Percentiles rank a stretch among this genome's conserved stretches.
Evolutionary conservation across 2,113 vertebrate species (phyloP).

Genomic region (Galemys pyrenaicus): DNA sequence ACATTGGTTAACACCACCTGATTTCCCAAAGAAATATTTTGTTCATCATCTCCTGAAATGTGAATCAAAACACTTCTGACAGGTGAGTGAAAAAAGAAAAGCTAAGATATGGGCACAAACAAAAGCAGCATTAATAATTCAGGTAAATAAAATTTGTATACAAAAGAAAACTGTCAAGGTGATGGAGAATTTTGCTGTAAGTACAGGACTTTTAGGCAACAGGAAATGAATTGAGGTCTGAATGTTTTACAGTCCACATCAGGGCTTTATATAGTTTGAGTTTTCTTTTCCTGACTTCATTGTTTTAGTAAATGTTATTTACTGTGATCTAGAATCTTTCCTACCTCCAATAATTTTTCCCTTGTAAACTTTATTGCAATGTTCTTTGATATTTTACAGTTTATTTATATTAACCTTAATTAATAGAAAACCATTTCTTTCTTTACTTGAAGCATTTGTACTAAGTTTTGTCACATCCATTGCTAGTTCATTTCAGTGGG

Average conservation of each 20-base stretch:
- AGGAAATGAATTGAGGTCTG: constrained; percentile 73
- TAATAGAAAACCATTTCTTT: constrained; percentile 8
- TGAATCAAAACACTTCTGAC: constrained; percentile 84
- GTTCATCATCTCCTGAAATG: constrained; percentile 79
- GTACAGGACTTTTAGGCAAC: constrained; percentile 70
- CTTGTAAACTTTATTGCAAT: constrained; percentile 7
- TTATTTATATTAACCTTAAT: constrained; percentile 69
- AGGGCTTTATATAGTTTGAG: constrained; percentile 70
- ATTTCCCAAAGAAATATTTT: constrained; percentile 85
- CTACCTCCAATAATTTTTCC: constrained; percentile 52
- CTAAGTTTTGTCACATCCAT: neutral
- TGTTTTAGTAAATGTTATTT: constrained; percentile 74
- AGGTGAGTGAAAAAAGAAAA: constrained; percentile 85
- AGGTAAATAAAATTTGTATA: constrained; percentile 85
- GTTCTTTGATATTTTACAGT: constrained; percentile 32
- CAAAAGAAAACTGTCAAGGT: constrained; percentile 84
- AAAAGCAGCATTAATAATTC: constrained; percentile 88
- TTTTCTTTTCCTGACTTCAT: constrained; percentile 66
- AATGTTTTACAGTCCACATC: constrained; percentile 71
- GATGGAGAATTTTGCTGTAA: constrained; percentile 80
- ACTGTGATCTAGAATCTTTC: constrained; percentile 57
- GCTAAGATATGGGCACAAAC: constrained; percentile 85
- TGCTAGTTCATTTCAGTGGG: neutral
- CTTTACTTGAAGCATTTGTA: neutral
- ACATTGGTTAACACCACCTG: constrained; percentile 78